phyloP scores from a whole-genome alignment of 2,888 invertebrate genomes.

The Lymantria monacha region DNA sequence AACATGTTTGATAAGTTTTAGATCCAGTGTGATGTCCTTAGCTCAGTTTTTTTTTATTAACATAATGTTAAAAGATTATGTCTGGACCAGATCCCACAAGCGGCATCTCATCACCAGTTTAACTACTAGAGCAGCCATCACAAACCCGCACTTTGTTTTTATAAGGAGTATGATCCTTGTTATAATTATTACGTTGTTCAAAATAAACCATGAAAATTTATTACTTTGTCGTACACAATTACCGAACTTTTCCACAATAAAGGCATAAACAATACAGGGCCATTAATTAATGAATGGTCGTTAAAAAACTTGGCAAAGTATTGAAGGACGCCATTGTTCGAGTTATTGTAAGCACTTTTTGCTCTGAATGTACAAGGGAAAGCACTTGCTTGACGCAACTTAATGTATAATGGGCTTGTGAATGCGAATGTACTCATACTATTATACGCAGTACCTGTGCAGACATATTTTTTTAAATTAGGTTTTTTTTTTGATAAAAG shows the following conservation, averaged over 20 bases:
- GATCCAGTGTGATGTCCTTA: too few species aligned
- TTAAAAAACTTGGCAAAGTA: slow-evolving; percentile 31
- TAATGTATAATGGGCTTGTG: slow-evolving; percentile 9
- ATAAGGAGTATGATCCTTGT: background rate
- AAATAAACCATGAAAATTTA: slow-evolving; percentile 3
- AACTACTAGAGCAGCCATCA: too few species aligned
- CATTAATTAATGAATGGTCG: slow-evolving; percentile 36
- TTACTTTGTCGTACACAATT: background rate
- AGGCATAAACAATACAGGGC: slow-evolving; percentile 37
- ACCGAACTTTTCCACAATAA: slow-evolving; percentile 11
- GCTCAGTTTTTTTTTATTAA: too few species aligned
- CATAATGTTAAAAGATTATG: too few species aligned
- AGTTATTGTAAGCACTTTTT: slow-evolving; percentile 39
- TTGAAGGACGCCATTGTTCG: slow-evolving; percentile 35
- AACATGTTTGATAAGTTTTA: too few species aligned
- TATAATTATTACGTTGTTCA: background rate
- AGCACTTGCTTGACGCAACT: slow-evolving; percentile 35
- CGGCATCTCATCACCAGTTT: too few species aligned
- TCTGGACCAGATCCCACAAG: too few species aligned
- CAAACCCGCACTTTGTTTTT: background rate
- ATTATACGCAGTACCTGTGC: slow-evolving; percentile 28
- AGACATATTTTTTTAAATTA: too few species aligned
- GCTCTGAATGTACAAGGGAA: slow-evolving; percentile 41
- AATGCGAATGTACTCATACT: background rate
- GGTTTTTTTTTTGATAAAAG: too few species aligned